Conservation (phyloP, 2,113 vertebrate genomes). For the Nanorana parkeri region DNA sequence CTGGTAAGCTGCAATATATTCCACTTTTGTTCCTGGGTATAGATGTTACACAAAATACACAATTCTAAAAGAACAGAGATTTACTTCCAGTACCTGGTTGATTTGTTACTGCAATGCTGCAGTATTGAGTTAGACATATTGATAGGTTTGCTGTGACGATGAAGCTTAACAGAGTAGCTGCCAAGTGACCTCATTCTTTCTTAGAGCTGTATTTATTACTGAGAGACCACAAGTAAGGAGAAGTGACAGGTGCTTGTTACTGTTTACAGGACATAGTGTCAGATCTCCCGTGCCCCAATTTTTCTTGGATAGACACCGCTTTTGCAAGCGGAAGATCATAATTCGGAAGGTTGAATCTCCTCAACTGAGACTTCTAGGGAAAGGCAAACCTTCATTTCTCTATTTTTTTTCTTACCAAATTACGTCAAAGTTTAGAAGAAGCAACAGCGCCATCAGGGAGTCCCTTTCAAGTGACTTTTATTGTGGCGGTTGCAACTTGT, state of each 20-base stretch:
- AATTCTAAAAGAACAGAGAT: too few species aligned
- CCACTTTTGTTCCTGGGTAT: too few species aligned
- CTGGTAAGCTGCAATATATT: too few species aligned
- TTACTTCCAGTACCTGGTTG: too few species aligned
- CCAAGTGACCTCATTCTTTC: constrained; percentile 25
- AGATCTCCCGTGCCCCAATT: constrained; percentile 2
- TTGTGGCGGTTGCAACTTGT: too few species aligned
- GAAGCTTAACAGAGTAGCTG: constrained; percentile 20
- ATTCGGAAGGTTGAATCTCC: neutral
- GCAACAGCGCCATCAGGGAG: too few species aligned
- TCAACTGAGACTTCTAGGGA: neutral
- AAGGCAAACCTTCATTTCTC: too few species aligned
- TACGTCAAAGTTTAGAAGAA: too few species aligned
- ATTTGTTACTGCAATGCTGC: too few species aligned
- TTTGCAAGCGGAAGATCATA: neutral
- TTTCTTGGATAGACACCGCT: neutral
- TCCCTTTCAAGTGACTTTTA: too few species aligned
- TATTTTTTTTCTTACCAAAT: too few species aligned
- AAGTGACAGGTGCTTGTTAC: neutral
- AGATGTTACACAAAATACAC: too few species aligned
- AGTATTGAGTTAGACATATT: constrained; percentile 10
- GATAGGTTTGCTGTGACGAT: constrained; percentile 1
- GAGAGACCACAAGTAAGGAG: constrained; percentile 15
- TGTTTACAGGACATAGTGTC: neutral
- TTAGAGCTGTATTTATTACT: constrained; percentile 23